These are phyloP conservation scores for Ia io DNA, from an alignment of 2,113 vertebrate species.

Conservation along the genomic window DNA sequence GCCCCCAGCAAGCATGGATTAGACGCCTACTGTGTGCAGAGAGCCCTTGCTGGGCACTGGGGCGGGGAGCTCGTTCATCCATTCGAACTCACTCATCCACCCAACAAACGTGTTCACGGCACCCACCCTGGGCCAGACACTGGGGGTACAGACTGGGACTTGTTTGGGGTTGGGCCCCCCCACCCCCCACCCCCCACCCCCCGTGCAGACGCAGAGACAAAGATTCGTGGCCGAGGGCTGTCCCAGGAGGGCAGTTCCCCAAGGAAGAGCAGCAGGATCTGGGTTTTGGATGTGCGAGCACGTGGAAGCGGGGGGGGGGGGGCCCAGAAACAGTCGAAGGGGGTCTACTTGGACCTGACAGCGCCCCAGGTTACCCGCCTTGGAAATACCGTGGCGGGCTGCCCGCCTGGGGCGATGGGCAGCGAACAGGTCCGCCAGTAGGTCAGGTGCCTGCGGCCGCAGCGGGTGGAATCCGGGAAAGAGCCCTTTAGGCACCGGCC, in stretches of 20 bases:
- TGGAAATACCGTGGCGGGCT: not conserved
- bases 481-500: not conserved
- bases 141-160: fast-evolving
- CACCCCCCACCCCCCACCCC: no score
- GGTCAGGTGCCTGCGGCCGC: not conserved
- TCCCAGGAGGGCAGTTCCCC: not conserved
- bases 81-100: not conserved
- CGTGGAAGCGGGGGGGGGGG: no score
- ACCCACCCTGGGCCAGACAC: fast-evolving
- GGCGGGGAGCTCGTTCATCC: not conserved
- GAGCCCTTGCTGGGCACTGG: not conserved
- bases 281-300: not conserved
- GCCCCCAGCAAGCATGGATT: not conserved
- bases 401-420: not conserved
- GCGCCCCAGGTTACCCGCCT: fast-evolving
- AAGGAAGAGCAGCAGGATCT: not conserved
- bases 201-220: not conserved
- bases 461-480: not conserved
- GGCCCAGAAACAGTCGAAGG: not conserved
- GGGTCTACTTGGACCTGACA: not conserved
- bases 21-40: not conserved
- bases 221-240: not conserved
- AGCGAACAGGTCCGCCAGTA: not conserved
- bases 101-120: no score
- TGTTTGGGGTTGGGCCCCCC: not conserved